phyloP scores from a whole-genome alignment of 2,113 vertebrate genomes.

The Hiodon alosoides region DNA sequence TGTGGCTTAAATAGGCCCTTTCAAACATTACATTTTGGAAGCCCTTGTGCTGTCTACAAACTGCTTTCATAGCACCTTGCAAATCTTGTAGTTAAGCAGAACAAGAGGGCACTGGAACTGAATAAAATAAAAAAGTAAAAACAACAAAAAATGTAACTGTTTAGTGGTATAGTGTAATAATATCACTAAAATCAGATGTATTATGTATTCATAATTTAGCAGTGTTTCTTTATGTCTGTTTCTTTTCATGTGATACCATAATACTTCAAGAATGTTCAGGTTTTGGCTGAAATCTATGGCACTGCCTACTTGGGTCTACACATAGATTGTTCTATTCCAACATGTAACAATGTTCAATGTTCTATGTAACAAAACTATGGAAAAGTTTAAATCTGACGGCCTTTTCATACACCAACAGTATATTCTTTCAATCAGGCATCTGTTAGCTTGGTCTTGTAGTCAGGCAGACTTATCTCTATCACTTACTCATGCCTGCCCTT shows the following conservation, averaged over 20 bases:
- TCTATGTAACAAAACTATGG: slow-evolving; percentile 6
- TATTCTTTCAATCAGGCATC: slow-evolving; percentile 23
- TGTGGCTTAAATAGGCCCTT: slow-evolving; percentile 21
- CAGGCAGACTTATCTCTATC: slow-evolving; percentile 41
- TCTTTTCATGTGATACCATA: no score
- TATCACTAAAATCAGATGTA: not conserved
- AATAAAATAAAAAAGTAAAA: no score
- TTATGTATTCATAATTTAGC: not conserved
- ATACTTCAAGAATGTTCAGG: no score
- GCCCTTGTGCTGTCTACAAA: slow-evolving; percentile 40
- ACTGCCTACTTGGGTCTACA: no score
- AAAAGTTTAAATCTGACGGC: no score
- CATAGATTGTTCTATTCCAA: no score
- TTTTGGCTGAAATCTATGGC: no score
- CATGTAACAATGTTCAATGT: not conserved
- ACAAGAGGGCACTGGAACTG: no score
- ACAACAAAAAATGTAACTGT: no score
- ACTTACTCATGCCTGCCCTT: slow-evolving; percentile 30
- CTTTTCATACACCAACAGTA: not conserved
- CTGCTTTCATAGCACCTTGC: no score
- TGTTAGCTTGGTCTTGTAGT: slow-evolving; percentile 40
- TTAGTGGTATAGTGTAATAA: not conserved
- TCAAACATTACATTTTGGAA: slow-evolving; percentile 29
- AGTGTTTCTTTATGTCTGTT: not conserved
- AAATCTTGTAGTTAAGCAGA: no score